Evolutionary conservation across 2,797 vertebrate species (phyloP).

Genomic region (Anableps anableps): DNA sequence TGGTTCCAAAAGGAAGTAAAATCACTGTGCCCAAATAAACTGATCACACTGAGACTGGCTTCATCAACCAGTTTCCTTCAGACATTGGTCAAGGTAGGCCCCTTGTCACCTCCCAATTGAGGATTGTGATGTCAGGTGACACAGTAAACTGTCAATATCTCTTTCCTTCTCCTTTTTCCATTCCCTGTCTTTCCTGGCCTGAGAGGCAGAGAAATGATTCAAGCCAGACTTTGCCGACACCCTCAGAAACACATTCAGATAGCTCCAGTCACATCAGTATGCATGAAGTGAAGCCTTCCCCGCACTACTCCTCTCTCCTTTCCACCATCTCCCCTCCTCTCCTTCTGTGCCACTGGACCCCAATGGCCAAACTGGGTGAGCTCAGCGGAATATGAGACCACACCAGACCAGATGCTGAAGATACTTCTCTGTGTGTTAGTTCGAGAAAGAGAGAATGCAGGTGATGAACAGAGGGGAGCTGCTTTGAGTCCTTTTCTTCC

Average conservation of each 20-base stretch:
- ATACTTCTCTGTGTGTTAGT: constrained; percentile 30
- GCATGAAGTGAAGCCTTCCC: constrained; percentile 49
- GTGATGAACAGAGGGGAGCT: constrained; percentile 59
- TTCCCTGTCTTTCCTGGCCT: constrained; percentile 23
- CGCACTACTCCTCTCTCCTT: constrained; percentile 20
- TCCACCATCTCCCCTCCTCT: constrained; percentile 33
- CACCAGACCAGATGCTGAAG: constrained; percentile 46
- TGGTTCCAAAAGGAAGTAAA: constrained; percentile 1
- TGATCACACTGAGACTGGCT: constrained; percentile 22
- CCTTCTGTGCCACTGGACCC: constrained; percentile 55
- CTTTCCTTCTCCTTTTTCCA: constrained; percentile 21
- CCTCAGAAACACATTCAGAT: constrained; percentile 51
- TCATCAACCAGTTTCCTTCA: constrained; percentile 33
- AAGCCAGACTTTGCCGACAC: constrained; percentile 43
- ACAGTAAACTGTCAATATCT: constrained; percentile 68
- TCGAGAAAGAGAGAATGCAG: constrained; percentile 48
- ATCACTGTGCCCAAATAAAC: constrained; percentile 24
- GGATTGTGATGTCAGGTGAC: constrained; percentile 64
- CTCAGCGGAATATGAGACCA: constrained; percentile 69
- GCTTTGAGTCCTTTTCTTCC: constrained; percentile 61
- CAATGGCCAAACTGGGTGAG: constrained; percentile 61
- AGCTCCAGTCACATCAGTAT: constrained; percentile 60
- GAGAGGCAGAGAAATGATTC: constrained; percentile 32
- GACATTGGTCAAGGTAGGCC: constrained; percentile 57
- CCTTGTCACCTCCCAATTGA: constrained; percentile 55